Conservation (phyloP, 1,140 invertebrate species). For the Drosophila repletoides region DNA sequence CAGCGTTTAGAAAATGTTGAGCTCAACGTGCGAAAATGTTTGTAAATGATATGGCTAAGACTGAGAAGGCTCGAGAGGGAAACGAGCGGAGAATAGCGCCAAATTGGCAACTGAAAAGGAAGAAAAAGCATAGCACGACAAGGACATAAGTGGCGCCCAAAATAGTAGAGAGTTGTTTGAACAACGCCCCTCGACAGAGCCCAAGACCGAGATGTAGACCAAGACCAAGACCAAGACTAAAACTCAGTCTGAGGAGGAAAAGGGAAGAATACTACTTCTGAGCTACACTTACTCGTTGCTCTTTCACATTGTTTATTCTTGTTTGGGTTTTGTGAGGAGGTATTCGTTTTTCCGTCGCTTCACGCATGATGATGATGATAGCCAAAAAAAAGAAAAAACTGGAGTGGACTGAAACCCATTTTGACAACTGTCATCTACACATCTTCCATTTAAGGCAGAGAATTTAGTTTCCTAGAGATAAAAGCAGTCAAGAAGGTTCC, state of each 20-base stretch:
- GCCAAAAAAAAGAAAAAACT: too few species aligned
- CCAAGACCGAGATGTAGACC: not conserved
- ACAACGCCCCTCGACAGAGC: not conserved
- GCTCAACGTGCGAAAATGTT: conserved; percentile 69
- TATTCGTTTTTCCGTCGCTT: too few species aligned
- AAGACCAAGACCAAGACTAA: not conserved
- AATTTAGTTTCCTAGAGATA: not conserved
- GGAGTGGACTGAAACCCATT: conserved; percentile 11
- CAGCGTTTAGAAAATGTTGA: conserved; percentile 39
- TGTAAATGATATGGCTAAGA: conserved; percentile 43
- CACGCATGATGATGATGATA: conserved; percentile 7
- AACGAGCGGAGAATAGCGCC: conserved; percentile 2
- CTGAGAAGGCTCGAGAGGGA: conserved; percentile 18
- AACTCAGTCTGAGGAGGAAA: too few species aligned
- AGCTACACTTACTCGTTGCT: not conserved
- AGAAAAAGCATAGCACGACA: conserved; percentile 15
- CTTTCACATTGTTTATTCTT: conserved; percentile 14
- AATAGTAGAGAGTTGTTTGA: conserved; percentile 46
- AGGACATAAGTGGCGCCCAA: conserved; percentile 48
- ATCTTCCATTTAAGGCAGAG: not conserved
- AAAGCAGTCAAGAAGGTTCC: not conserved
- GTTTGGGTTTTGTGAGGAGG: too few species aligned
- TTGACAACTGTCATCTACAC: conserved; percentile 26
- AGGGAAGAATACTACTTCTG: not conserved
- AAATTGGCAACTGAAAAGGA: conserved; percentile 27